Evolutionary conservation across 2,888 invertebrate genomes (phyloP), one percentile per base, ranked within the genome.

Genomic region (Kryphioiulus occultus): DNA sequence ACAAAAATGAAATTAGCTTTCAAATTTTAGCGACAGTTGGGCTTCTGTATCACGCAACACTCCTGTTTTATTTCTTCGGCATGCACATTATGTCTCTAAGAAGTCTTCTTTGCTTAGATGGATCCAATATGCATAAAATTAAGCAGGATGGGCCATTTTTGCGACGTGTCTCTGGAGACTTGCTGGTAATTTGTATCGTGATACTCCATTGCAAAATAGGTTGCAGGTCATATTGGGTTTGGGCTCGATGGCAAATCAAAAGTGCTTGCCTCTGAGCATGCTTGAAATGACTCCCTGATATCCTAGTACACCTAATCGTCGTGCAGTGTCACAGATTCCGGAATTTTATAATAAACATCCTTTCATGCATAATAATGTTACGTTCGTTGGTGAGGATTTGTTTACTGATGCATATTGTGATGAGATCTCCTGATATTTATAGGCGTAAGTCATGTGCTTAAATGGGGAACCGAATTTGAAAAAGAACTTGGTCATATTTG

Each of bases 301-400:
- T n/a, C n/a, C n/a, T n/a, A n/a, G n/a, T 12, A 44, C 42, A 39
- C 85, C 26, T 85, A 85, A 85, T 85, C 85, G 85, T 44, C 39
- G 35, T 39, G 42, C 44, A 44, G 26, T 85, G 85, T 85, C 85
- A 39, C 85, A 39, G 32, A 85, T 32, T 85, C 39, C 85, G 85
- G 85, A 85, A 85, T 85, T 85, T 85, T 85, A 85, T 85, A 85
- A 85, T 85, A 85, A 85, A 85, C 85, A 39, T 85, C n/a, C 85
- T 39, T 85, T 85, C 85, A 39, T 85, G 85, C 85, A 39, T 85
- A 85, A 85, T 85, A 44, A 85, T 22, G 85, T 85, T 35, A 42
- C 39, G 26, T 85, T 35, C 42, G 39, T 42, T 85, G 85, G 42
- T 26, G 39, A 85, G 85, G 85, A 85, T 85, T 85, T 85, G 85